A percentile compares a stretch with the other conserved stretches of the same genome.
Conservation (phyloP, 2,113 vertebrate species). For the Ctenomys sociabilis region DNA sequence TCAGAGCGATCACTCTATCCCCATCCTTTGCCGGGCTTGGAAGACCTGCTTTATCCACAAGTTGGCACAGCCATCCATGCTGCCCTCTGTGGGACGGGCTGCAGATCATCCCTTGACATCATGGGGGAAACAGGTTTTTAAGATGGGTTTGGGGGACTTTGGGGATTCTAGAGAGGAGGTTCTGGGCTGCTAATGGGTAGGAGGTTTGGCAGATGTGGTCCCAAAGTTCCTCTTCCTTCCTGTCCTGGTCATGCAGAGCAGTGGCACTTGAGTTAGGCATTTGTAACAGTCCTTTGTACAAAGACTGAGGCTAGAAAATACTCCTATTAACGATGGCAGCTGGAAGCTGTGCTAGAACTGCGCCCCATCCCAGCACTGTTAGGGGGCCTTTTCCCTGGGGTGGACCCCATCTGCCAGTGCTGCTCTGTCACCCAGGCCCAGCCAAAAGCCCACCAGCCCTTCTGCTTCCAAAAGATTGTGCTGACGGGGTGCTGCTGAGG, state of each 20-base stretch:
- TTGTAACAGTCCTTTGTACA: background rate
- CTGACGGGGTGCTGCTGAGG: rapidly evolving
- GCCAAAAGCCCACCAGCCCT: background rate
- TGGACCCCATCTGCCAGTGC: background rate
- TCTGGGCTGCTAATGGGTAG: background rate
- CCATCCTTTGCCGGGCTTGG: no score
- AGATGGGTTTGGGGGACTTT: background rate
- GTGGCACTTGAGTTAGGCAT: background rate
- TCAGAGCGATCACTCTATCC: rapidly evolving
- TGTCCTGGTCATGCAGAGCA: background rate
- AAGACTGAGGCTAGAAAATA: background rate
- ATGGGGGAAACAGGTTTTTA: background rate
- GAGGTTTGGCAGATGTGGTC: background rate
- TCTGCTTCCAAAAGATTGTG: background rate
- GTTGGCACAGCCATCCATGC: no score
- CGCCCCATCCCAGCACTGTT: background rate
- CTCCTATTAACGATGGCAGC: background rate
- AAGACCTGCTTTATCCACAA: background rate
- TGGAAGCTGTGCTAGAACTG: background rate
- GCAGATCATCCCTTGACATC: rapidly evolving
- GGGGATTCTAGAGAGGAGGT: background rate
- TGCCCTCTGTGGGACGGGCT: rapidly evolving
- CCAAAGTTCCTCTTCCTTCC: background rate
- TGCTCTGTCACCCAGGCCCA: background rate
- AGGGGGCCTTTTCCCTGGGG: background rate